Conservation (phyloP, 2,888 invertebrate genomes). For the Aphrophora alni region DNA sequence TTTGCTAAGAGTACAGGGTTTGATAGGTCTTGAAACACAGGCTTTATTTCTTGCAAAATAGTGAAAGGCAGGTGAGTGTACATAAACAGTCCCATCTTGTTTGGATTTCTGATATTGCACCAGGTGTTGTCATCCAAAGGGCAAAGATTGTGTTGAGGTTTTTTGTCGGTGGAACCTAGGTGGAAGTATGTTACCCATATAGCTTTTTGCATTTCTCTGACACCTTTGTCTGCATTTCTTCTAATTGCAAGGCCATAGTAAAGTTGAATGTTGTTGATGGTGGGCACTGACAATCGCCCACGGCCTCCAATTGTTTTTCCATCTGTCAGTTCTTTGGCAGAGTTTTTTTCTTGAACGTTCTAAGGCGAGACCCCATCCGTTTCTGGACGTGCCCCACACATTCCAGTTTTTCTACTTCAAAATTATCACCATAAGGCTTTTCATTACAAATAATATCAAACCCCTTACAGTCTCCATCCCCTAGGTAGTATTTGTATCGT, state of each 20-base stretch:
- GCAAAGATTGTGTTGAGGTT: slow-evolving; percentile 48
- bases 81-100: not conserved
- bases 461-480: slow-evolving; percentile 36
- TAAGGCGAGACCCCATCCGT: slow-evolving; percentile 39
- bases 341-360: slow-evolving; percentile 26
- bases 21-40: slow-evolving; percentile 25
- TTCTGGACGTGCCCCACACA: slow-evolving; percentile 12
- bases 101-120: slow-evolving; percentile 48
- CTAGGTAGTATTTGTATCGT: slow-evolving; percentile 30
- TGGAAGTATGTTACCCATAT: slow-evolving; percentile 51
- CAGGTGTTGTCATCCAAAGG: slow-evolving; percentile 44
- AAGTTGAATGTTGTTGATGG: slow-evolving; percentile 47
- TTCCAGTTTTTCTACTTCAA: slow-evolving; percentile 36
- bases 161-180: slow-evolving; percentile 48
- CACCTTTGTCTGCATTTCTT: slow-evolving; percentile 43
- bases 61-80: slow-evolving; percentile 26
- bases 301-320: slow-evolving; percentile 43
- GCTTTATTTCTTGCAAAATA: slow-evolving; percentile 26
- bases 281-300: slow-evolving; percentile 45
- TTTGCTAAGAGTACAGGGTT: slow-evolving; percentile 22
- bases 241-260: slow-evolving; percentile 51
- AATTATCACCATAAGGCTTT: slow-evolving; percentile 41
- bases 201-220: slow-evolving; percentile 48
- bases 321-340: slow-evolving; percentile 27
- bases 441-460: slow-evolving; percentile 26